Percentiles rank a stretch among this genome's conserved stretches.
phyloP scores from a whole-genome alignment of 2,113 vertebrate genomes.

The Sisor rabdophorus region DNA sequence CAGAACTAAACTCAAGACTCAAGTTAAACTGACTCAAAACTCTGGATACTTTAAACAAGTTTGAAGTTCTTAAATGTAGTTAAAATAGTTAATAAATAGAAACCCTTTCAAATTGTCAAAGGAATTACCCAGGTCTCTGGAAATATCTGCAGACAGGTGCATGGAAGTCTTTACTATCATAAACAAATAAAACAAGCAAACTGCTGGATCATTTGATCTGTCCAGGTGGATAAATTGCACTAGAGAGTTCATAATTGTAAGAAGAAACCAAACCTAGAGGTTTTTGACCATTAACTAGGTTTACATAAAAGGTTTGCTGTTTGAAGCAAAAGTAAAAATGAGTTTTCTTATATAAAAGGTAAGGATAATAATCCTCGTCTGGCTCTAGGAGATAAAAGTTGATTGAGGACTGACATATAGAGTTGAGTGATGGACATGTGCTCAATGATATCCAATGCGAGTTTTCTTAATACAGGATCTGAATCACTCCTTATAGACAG shows the following conservation, averaged over 20 bases:
- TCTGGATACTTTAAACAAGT: background rate
- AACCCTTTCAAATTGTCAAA: too few species aligned
- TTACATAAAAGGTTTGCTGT: background rate
- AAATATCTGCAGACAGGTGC: background rate
- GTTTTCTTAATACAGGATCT: slow-evolving; percentile 32
- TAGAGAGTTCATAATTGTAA: background rate
- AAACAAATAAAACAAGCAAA: background rate
- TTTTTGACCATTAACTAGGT: background rate
- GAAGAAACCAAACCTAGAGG: background rate
- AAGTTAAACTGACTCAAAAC: background rate
- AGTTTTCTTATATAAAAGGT: background rate
- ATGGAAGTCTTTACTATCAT: background rate
- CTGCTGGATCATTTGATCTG: background rate
- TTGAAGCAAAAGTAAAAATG: background rate
- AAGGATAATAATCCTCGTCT: background rate
- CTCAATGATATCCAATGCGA: background rate
- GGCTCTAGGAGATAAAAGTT: slow-evolving; percentile 16
- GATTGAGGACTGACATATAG: too few species aligned
- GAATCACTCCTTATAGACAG: slow-evolving; percentile 41
- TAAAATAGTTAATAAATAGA: too few species aligned
- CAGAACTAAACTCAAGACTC: background rate
- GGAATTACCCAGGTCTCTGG: too few species aligned
- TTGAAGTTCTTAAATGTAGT: too few species aligned
- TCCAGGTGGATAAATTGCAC: too few species aligned
- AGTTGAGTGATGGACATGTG: slow-evolving; percentile 3